Evolutionary conservation across 2,888 invertebrate species (phyloP).

Genomic region (Allacma fusca): DNA sequence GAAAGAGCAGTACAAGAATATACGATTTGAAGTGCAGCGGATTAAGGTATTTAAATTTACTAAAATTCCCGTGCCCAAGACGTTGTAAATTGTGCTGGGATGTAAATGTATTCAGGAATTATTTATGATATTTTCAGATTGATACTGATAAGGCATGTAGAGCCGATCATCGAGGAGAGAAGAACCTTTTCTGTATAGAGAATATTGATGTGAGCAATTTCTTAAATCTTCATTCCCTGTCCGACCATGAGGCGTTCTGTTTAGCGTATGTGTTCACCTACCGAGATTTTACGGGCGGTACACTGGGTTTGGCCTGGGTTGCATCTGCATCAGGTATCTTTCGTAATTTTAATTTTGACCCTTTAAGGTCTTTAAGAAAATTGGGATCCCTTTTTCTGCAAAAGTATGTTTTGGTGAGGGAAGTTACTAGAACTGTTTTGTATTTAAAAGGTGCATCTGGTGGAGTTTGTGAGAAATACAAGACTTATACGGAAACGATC

Average conservation of each 20-base stretch:
- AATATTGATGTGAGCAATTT: slow-evolving; percentile 99
- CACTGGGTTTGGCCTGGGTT: slow-evolving; percentile 98
- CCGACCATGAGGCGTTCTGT: slow-evolving; percentile 98
- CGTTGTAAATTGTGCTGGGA: no score
- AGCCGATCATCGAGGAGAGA: slow-evolving; percentile 72
- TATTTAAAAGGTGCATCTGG: slow-evolving; percentile 85
- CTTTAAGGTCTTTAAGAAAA: not conserved
- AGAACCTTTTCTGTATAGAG: slow-evolving; percentile 90
- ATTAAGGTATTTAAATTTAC: slow-evolving; percentile 70
- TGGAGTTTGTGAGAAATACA: slow-evolving; percentile 98
- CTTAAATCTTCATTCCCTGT: slow-evolving; percentile 94
- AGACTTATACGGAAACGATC: slow-evolving; percentile 95
- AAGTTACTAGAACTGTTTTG: not conserved
- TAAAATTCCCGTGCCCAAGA: not conserved
- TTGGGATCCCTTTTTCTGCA: not conserved
- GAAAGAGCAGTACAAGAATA: slow-evolving; percentile 74
- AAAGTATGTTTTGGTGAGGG: no score
- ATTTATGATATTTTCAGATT: slow-evolving; percentile 73
- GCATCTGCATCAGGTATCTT: slow-evolving; percentile 88
- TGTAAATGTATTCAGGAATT: not conserved
- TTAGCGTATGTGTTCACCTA: slow-evolving; percentile 99
- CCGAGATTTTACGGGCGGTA: slow-evolving; percentile 97
- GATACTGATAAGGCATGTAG: slow-evolving; percentile 86
- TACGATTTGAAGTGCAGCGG: slow-evolving; percentile 94
- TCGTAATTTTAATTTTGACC: slow-evolving; percentile 34